Evolutionary conservation across 2,888 invertebrate species (phyloP), one percentile per base, ranked within the genome.

Genomic region (Mechanitis mazaeus): DNA sequence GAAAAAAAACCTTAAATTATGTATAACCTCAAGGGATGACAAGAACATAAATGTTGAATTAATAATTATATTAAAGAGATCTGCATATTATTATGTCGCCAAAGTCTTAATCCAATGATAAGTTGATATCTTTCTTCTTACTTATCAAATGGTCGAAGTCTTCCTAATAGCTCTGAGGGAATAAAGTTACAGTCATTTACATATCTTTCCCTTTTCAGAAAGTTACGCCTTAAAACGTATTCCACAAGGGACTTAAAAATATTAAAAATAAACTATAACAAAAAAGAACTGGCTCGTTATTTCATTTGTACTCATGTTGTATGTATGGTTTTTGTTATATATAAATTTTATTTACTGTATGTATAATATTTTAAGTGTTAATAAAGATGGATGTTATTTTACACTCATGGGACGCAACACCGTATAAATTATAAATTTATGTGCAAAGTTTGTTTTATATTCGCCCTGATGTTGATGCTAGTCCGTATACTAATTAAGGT

Each of bases 101-200:
- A 57, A 65, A 75, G 70, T 65, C 68, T 64, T 76, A 76, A 78
- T 72, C 71, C 71, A 77, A 78, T 74, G 72, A 72, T 76, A 75
- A 75, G 70, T 75, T 75, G 63, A 66, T 67, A 72, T 74, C 68
- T 67, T 69, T 72, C 70, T 69, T 70, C 64, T 69, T 70, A 77
- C 78, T 82, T 85, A 83, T 84, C 81, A 83, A 84, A 84, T 75
- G 85, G 86, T 85, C 86, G 84, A 84, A 86, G 81, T 81, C 79
- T 75, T 74, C 70, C 68, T 81, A 81, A 85, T 80, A 78, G 81
- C 82, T 79, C 75, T 73, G 71, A 76, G 79, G 78, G 83, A 83
- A 83, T 85, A 82, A 86, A 87, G 84, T 87, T 84, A 80, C 75
- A 76, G 74, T 81, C 75, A 85, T 87, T 87, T 85, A 75, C 85